These are phyloP conservation scores for Drosophila ambigua DNA, from an alignment of 1,140 invertebrate species.

Conservation along the genomic window DNA sequence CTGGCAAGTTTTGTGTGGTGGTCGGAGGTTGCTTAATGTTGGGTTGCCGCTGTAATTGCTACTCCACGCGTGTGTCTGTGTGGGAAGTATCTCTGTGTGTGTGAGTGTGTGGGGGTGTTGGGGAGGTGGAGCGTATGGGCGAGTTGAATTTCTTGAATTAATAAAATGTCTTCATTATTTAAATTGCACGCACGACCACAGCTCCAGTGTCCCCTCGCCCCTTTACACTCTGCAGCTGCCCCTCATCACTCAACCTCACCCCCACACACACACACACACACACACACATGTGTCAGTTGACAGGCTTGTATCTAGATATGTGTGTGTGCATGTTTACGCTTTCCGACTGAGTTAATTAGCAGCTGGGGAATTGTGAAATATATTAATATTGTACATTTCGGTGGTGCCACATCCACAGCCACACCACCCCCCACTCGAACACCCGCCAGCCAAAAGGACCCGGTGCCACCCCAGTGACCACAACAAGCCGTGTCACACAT, in stretches of 20 bases:
- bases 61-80: slow-evolving; percentile 16
- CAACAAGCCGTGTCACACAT: slow-evolving; percentile 26
- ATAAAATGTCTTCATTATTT: slow-evolving; percentile 82
- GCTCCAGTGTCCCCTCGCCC: slow-evolving; percentile 16
- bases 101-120: slow-evolving; percentile 26
- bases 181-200: slow-evolving; percentile 79
- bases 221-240: neutral
- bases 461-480: slow-evolving; percentile 7
- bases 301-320: slow-evolving; percentile 28
- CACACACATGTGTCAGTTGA: slow-evolving; percentile 41
- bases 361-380: slow-evolving; percentile 81
- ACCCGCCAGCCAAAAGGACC: neutral
- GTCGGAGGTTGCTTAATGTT: slow-evolving; percentile 70
- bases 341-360: slow-evolving; percentile 73
- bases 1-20: slow-evolving; percentile 41
- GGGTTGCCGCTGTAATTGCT: slow-evolving; percentile 67
- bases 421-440: neutral
- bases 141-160: slow-evolving; percentile 81
- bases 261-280: no score
- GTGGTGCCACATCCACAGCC: slow-evolving; percentile 32
- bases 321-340: slow-evolving; percentile 27
- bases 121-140: slow-evolving; percentile 46
- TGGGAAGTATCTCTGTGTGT: slow-evolving; percentile 6
- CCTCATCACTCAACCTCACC: slow-evolving; percentile 13
- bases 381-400: slow-evolving; percentile 82